Evolutionary conservation across 2,888 invertebrate species (phyloP).

Genomic region (Schizaphis graminum): DNA sequence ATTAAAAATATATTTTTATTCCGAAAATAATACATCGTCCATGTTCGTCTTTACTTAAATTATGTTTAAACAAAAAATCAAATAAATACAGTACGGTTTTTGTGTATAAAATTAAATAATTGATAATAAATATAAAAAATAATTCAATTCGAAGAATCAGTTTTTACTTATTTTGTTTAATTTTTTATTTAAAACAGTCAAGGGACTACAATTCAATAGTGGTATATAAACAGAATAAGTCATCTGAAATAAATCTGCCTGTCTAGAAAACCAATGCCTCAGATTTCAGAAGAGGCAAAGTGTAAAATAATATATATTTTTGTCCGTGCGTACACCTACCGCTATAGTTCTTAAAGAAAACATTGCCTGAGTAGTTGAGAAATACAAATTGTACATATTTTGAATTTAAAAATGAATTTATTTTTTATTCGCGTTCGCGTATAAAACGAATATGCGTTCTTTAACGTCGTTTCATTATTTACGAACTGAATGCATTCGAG

Average conservation of each 20-base stretch:
- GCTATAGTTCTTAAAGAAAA: not conserved
- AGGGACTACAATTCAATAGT: not conserved
- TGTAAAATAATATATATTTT: not conserved
- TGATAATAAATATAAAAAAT: not conserved
- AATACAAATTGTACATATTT: not conserved
- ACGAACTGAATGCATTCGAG: not conserved
- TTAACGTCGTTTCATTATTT: not conserved
- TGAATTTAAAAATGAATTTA: not conserved
- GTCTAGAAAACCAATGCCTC: not conserved
- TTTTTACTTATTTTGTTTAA: not conserved
- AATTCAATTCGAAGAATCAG: not conserved
- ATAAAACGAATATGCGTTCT: not conserved
- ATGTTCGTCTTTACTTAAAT: not conserved
- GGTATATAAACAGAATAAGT: not conserved
- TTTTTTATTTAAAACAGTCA: not conserved
- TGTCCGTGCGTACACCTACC: not conserved
- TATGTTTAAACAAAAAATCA: not conserved
- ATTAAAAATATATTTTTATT: not conserved
- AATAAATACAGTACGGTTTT: not conserved
- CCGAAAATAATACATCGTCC: not conserved
- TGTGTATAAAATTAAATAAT: not conserved
- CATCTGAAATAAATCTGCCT: not conserved
- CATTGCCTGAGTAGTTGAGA: not conserved
- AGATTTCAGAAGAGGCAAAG: not conserved
- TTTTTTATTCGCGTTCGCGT: not conserved